Conservation (phyloP, 1,140 invertebrate species). For the Lepidotrigona ventralis region DNA sequence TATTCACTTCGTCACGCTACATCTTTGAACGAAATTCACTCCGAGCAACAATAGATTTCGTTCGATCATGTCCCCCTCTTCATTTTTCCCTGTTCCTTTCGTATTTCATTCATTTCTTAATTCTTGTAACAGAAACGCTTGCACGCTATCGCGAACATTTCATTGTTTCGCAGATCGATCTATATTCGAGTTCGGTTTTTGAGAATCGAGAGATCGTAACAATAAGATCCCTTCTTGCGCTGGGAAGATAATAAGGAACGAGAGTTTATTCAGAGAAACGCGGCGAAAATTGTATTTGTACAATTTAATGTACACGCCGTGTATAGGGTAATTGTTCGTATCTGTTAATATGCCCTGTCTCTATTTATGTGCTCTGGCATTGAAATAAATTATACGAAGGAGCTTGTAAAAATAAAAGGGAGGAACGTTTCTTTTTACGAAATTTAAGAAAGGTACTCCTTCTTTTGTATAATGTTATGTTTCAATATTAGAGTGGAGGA, state of each 20-base stretch:
- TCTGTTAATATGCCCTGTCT: no score
- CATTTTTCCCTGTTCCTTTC: background rate
- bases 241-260: background rate
- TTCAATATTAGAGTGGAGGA: no score
- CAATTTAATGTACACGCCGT: background rate
- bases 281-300: background rate
- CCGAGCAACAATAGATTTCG: background rate
- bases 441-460: no score
- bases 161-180: background rate
- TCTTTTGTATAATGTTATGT: no score
- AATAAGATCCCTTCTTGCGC: slow-evolving; percentile 27
- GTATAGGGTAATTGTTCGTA: background rate
- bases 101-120: background rate
- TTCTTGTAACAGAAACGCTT: slow-evolving; percentile 3
- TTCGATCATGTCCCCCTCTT: background rate
- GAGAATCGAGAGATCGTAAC: slow-evolving; percentile 55
- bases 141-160: slow-evolving; percentile 20
- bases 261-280: background rate
- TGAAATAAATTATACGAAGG: no score
- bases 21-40: background rate
- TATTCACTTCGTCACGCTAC: slow-evolving; percentile 62
- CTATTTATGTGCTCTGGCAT: no score
- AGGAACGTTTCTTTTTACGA: no score
- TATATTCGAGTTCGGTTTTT: slow-evolving; percentile 60
- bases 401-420: no score